Evolutionary conservation across 2,113 vertebrate genomes (phyloP).

Genomic region (Silurus meridionalis): DNA sequence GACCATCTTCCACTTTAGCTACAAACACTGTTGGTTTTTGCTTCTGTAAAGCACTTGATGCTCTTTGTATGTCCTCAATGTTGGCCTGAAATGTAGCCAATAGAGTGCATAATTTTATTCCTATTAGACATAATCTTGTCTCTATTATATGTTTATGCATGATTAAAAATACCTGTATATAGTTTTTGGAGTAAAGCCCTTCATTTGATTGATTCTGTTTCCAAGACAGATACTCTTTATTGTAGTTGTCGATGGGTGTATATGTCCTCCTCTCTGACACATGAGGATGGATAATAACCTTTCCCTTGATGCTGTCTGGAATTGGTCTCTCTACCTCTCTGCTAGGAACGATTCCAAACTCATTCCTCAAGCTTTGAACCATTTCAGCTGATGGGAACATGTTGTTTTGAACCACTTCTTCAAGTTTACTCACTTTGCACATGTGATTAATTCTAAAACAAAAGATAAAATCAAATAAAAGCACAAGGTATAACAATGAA

Average conservation of each 20-base stretch:
- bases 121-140: neutral
- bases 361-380: conserved; percentile 70
- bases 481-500: neutral
- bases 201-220: conserved; percentile 49
- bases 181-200: conserved; percentile 43
- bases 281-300: neutral
- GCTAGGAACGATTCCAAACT: conserved; percentile 66
- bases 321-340: conserved; percentile 8
- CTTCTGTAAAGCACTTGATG: conserved; percentile 52
- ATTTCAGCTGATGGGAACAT: conserved; percentile 81
- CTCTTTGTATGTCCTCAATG: conserved; percentile 52
- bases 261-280: conserved; percentile 36
- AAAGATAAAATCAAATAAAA: neutral
- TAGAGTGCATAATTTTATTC: neutral
- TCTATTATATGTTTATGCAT: neutral
- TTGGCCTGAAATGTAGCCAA: conserved; percentile 70
- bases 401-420: conserved; percentile 64
- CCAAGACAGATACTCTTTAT: conserved; percentile 58
- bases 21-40: conserved; percentile 48
- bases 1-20: conserved; percentile 42
- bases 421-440: conserved; percentile 64
- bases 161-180: conserved; percentile 65
- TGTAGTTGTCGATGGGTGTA: conserved; percentile 50
- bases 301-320: neutral
- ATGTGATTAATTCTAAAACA: conserved; percentile 72